phyloP scores from a whole-genome alignment of 1,140 invertebrate species.

The Drosophila funebris region DNA sequence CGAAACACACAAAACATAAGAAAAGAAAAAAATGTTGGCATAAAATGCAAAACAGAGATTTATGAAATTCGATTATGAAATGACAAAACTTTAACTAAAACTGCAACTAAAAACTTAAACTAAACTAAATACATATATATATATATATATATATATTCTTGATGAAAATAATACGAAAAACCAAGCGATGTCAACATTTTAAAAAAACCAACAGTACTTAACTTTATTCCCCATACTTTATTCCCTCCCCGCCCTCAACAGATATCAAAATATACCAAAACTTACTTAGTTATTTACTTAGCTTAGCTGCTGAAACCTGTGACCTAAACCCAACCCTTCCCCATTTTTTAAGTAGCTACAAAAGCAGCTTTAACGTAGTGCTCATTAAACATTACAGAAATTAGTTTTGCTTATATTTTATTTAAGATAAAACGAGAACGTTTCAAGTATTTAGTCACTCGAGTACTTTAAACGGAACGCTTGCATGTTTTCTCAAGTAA shows the following conservation, averaged over 20 bases:
- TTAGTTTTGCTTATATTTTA: slow-evolving; percentile 72
- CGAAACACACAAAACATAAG: background rate
- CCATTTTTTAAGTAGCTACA: slow-evolving; percentile 49
- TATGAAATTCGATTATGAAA: slow-evolving; percentile 49
- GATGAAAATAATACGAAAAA: slow-evolving; percentile 30
- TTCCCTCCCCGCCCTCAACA: background rate
- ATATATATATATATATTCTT: slow-evolving; percentile 11
- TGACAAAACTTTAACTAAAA: slow-evolving; percentile 23
- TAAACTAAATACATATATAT: no score
- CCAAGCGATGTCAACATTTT: slow-evolving; percentile 84
- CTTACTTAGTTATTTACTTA: slow-evolving; percentile 48
- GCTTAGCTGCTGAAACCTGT: slow-evolving; percentile 54
- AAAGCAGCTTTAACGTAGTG: slow-evolving; percentile 49
- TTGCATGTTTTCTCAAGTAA: slow-evolving; percentile 59
- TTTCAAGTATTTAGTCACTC: background rate
- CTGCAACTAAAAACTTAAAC: slow-evolving; percentile 17
- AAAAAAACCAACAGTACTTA: slow-evolving; percentile 66
- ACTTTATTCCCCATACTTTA: slow-evolving; percentile 30
- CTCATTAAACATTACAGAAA: slow-evolving; percentile 67
- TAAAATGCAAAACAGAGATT: slow-evolving; percentile 74
- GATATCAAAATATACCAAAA: slow-evolving; percentile 13
- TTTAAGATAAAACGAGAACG: slow-evolving; percentile 42
- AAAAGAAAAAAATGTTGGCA: slow-evolving; percentile 77
- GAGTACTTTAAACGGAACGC: slow-evolving; percentile 7
- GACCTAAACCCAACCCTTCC: no score